A percentile compares a stretch with the other conserved stretches of the same genome.
Evolutionary conservation across 2,113 vertebrate species (phyloP).

Genomic region (Isichthys henryi): DNA sequence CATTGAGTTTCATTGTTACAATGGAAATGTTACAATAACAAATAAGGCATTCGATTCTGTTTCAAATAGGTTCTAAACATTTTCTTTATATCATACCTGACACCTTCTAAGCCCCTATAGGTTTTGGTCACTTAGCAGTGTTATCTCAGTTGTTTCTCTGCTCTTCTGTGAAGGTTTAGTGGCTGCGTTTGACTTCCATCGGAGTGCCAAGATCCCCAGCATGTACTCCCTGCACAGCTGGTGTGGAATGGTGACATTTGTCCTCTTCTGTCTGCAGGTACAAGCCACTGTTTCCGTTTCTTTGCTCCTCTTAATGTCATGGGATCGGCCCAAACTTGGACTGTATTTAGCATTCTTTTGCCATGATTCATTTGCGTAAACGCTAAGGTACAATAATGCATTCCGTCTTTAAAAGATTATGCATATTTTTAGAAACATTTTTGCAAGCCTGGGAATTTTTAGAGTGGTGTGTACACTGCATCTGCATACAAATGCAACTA

Average conservation of each 20-base stretch:
- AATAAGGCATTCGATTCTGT: background rate
- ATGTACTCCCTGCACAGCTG: constrained; percentile 92
- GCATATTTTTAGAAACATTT: background rate
- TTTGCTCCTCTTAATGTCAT: background rate
- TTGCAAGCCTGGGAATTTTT: background rate
- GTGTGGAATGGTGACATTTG: constrained; percentile 68
- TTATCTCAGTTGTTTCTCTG: background rate
- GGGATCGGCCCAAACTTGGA: background rate
- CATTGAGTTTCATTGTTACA: background rate
- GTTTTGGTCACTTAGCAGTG: background rate
- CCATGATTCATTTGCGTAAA: background rate
- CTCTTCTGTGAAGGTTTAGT: constrained; percentile 49
- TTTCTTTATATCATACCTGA: background rate
- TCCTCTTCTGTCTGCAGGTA: constrained; percentile 81
- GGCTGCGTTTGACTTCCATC: constrained; percentile 79
- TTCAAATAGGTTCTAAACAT: background rate
- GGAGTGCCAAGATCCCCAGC: constrained; percentile 52
- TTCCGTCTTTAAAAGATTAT: background rate
- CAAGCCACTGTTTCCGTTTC: background rate
- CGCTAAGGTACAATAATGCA: background rate
- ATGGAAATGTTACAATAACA: background rate
- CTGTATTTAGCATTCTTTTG: background rate
- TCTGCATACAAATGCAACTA: background rate
- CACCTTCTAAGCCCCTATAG: background rate
- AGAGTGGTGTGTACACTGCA: background rate